phyloP scores from a whole-genome alignment of 2,113 vertebrate species.

The Sciurus niger region DNA sequence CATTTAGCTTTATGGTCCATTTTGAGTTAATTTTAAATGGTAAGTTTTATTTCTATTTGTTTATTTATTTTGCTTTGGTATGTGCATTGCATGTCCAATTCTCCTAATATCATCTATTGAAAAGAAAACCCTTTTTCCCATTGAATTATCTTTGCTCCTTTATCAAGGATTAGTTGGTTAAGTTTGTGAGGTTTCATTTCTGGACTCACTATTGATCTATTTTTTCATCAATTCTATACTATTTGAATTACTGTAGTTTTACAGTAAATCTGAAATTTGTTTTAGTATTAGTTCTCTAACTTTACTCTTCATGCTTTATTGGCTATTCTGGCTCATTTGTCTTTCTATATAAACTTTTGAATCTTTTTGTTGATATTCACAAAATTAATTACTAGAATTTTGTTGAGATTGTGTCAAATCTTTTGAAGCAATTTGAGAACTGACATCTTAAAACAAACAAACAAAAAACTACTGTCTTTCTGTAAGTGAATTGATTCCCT shows the following conservation, averaged over 20 bases:
- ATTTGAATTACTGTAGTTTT: background rate
- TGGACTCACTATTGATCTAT: background rate
- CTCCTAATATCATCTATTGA: background rate
- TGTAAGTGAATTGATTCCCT: background rate
- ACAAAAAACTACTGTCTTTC: background rate
- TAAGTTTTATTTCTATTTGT: background rate
- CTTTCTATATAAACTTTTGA: slow-evolving; percentile 11
- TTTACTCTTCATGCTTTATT: background rate
- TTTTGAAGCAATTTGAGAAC: background rate
- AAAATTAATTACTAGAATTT: background rate
- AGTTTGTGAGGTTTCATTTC: slow-evolving; percentile 17
- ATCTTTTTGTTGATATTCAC: background rate
- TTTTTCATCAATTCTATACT: background rate
- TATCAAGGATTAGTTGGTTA: background rate
- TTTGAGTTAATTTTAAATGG: slow-evolving; percentile 46
- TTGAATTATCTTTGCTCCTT: background rate
- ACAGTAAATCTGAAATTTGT: background rate
- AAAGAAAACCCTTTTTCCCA: background rate
- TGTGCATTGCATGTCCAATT: background rate
- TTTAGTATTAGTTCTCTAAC: background rate
- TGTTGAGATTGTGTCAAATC: slow-evolving; percentile 6
- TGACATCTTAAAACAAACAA: background rate
- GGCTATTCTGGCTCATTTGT: background rate
- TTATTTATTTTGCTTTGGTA: background rate
- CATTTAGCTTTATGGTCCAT: background rate